Base-by-base conservation (phyloP, 2,797 vertebrate genomes). In the Clarias laeviceps region DNA sequence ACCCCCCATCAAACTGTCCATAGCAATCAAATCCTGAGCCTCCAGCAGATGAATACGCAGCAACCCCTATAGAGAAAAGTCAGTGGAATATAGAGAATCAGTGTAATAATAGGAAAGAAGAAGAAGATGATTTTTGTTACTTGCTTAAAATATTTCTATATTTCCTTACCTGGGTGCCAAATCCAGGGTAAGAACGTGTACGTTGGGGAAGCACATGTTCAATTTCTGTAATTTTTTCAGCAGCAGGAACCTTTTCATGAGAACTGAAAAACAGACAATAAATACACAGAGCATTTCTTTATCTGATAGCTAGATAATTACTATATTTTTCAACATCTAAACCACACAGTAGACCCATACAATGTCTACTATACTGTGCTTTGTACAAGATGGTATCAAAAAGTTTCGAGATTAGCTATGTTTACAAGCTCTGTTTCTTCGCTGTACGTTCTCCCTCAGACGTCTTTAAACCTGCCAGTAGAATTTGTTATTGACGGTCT, bases 1-100 rank as follows among this genome's bases (percentile, higher is more conserved):
- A 40, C 98, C 97, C 0, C 93, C 95, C 92, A 99, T 96, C 91
- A 98, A 93, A 89, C 92, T 96, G 88, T 99, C 98, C 88, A 97
- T 99, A 83, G 97, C 96, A 57, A 97, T 93, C 87, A 99, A 94
- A 86, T 95, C 95, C 90, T 96, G 94, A 20, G 97, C 98, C 90
- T 97, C 97, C 88, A 97, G 88, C 81, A 99, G 92, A 90, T 97
- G 95, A 90, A 99, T 96, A 86, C 97, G 96, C 89, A 99, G 91
- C 89, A 98, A 92, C 73, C 97, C 98, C 98, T 99, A 85, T 22
- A 90, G 87, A 89, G 87, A 6, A 70, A 85, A 90, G 24, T 64
- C 17, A 54, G 59, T 62, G 6, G 1, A 61, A 59, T 99, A 85
- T n/a, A 90, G 87, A 89, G 87, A 9, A 73, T 64, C 17, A 74